phyloP scores from a whole-genome alignment of 30 jellyfish, hydroid and myxozoan genomes.

The Hydractinia symbiolongicarpus region DNA sequence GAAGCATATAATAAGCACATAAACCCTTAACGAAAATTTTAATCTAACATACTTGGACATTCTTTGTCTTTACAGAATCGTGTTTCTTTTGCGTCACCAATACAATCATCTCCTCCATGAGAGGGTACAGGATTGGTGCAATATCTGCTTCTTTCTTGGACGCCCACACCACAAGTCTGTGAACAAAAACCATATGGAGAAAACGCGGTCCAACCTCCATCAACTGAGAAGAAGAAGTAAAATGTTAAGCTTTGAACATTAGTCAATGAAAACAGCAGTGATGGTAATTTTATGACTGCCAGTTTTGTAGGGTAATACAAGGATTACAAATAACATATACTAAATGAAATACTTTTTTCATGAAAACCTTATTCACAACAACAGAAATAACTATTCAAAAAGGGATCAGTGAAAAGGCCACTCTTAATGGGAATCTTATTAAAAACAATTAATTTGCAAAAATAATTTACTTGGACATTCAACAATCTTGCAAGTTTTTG shows the following conservation, averaged over 20 bases:
- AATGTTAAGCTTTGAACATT: neutral
- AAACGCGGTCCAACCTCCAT: conserved; percentile 10
- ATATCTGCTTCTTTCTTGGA: conserved; percentile 37
- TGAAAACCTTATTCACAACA: neutral
- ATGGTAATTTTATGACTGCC: neutral
- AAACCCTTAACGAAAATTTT: neutral
- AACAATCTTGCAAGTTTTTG: neutral
- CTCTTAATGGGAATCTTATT: too few relatives aligned
- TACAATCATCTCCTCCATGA: conserved; percentile 63
- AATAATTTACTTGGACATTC: conserved; percentile 7
- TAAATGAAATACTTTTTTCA: neutral
- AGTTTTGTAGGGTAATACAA: neutral
- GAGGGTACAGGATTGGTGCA: conserved; percentile 72
- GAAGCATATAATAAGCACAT: too few relatives aligned
- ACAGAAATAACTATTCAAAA: neutral
- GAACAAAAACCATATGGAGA: conserved; percentile 9
- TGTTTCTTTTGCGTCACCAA: conserved; percentile 32
- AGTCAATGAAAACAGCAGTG: neutral
- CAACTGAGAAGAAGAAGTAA: neutral
- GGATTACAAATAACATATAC: neutral
- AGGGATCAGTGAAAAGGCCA: neutral
- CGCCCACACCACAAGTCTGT: neutral
- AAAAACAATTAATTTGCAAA: neutral
- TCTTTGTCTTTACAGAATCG: conserved; percentile 37
- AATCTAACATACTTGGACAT: conserved; percentile 59